phyloP scores from a whole-genome alignment of 2,888 invertebrate species.

The Sepiola atlantica region DNA sequence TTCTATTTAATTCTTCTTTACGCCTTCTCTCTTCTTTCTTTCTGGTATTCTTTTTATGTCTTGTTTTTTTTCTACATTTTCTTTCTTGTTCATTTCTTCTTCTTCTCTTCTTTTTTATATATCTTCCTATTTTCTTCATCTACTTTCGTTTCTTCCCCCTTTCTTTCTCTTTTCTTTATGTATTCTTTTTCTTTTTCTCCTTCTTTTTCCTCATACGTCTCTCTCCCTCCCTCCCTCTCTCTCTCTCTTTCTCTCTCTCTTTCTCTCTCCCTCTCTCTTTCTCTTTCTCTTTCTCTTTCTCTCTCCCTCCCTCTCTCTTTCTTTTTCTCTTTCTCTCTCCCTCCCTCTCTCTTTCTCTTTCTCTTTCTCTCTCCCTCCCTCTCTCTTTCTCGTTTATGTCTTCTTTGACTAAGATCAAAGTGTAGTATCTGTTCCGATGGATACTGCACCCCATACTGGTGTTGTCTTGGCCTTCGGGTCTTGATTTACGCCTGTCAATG shows the following conservation, averaged over 20 bases:
- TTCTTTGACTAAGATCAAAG: too few relatives aligned
- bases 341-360: not conserved
- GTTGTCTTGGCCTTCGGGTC: too few relatives aligned
- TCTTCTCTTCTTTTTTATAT: too few relatives aligned
- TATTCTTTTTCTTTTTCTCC: not conserved
- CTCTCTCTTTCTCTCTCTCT: not conserved
- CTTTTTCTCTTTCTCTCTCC: not conserved
- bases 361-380: not conserved
- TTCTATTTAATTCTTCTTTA: too few relatives aligned
- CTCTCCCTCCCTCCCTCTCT: too few relatives aligned
- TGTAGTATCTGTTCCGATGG: too few relatives aligned
- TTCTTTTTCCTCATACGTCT: not conserved
- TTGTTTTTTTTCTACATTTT: too few relatives aligned
- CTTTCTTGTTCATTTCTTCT: too few relatives aligned
- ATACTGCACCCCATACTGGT: too few relatives aligned
- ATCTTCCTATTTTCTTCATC: not conserved
- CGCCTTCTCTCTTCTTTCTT: not conserved
- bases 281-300: not conserved
- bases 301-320: too few relatives aligned
- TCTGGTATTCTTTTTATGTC: not conserved
- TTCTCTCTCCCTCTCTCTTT: too few relatives aligned
- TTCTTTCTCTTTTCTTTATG: not conserved
- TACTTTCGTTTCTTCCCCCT: not conserved
- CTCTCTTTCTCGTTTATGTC: not conserved
- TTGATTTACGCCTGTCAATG: too few relatives aligned